Evolutionary conservation across 1,140 invertebrate genomes (phyloP).

Genomic region (Pogonomyrmex barbatus): DNA sequence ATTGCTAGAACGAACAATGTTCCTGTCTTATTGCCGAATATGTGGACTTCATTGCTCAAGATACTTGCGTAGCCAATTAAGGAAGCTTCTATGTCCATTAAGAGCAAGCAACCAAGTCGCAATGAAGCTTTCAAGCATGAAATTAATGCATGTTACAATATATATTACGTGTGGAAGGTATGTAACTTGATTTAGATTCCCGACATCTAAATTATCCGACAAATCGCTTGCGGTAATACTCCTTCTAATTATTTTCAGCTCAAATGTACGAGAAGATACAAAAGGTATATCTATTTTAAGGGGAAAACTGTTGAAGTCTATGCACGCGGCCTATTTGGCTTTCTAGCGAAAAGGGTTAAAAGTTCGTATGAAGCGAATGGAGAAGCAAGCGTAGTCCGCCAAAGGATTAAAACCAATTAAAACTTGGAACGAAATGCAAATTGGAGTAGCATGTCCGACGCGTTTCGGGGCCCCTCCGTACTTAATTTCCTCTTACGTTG

Average conservation of each 20-base stretch:
- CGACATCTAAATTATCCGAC: background rate
- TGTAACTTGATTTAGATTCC: background rate
- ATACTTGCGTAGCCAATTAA: constrained; percentile 32
- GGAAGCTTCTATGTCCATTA: constrained; percentile 14
- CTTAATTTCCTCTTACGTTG: constrained; percentile 65
- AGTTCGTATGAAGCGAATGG: constrained; percentile 26
- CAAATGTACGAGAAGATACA: background rate
- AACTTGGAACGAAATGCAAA: constrained; percentile 61
- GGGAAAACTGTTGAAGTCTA: constrained; percentile 4
- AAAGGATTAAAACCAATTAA: constrained; percentile 61
- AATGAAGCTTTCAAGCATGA: constrained; percentile 8
- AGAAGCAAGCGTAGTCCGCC: background rate
- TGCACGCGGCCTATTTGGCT: constrained; percentile 19
- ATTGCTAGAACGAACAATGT: constrained; percentile 27
- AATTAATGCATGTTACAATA: background rate
- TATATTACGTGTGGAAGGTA: constrained; percentile 7
- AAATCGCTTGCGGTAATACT: background rate
- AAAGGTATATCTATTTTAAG: background rate
- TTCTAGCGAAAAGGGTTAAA: constrained; percentile 46
- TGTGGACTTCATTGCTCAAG: constrained; percentile 11
- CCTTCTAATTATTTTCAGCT: constrained; percentile 24
- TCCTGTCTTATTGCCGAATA: background rate
- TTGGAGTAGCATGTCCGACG: constrained; percentile 42
- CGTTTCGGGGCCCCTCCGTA: background rate
- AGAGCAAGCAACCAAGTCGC: background rate